phyloP scores from a whole-genome alignment of 2,797 vertebrate species.

The Pelochelys cantorii region DNA sequence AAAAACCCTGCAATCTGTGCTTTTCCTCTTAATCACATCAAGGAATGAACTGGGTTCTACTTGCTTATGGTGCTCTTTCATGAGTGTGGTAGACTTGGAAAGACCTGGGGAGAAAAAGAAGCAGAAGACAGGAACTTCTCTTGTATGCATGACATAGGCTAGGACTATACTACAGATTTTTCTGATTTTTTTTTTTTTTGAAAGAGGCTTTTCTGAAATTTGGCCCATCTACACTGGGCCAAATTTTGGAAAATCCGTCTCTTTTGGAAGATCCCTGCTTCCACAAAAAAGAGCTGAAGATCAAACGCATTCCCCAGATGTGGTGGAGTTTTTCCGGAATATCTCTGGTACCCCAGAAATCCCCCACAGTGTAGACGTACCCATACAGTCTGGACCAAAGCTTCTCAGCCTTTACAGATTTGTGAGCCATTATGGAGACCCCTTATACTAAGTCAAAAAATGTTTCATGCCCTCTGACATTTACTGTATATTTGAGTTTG shows the following conservation, averaged over 20 bases:
- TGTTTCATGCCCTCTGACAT: background rate
- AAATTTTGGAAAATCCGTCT: no score
- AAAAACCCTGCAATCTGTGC: rapidly evolving
- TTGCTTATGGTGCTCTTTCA: background rate
- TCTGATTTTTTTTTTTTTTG: no score
- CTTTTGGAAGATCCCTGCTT: no score
- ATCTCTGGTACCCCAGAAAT: no score
- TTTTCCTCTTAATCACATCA: background rate
- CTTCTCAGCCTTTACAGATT: background rate
- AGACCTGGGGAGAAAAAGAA: background rate
- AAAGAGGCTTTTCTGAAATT: no score
- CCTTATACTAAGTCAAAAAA: background rate
- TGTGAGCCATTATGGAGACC: background rate
- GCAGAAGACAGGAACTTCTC: background rate
- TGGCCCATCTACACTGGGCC: no score
- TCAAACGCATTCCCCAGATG: no score
- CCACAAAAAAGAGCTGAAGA: no score
- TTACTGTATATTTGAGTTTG: background rate
- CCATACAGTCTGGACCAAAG: background rate
- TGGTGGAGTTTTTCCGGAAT: no score
- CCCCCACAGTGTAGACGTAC: no score
- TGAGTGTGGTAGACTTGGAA: background rate
- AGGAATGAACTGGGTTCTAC: background rate
- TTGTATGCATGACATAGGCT: background rate
- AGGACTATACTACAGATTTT: no score